Conservation (phyloP, 1,140 invertebrate species). For the Drosophila triauraria region DNA sequence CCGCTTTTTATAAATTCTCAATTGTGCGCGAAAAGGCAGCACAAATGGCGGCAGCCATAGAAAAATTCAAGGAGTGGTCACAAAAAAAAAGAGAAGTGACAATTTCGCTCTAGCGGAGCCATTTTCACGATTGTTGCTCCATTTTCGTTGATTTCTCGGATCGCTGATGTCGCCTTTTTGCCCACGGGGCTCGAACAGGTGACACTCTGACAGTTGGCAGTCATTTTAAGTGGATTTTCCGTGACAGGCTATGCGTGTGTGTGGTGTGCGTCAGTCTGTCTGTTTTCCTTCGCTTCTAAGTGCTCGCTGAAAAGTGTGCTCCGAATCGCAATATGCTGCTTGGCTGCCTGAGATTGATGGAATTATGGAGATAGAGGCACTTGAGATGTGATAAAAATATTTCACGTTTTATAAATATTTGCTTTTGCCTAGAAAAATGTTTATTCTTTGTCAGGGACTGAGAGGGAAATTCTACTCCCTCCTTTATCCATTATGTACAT, state of each 20-base stretch:
- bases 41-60: constrained; percentile 17
- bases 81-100: constrained; percentile 35
- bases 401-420: neutral
- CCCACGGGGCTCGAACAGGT: constrained; percentile 54
- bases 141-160: constrained; percentile 36
- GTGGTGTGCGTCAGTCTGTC: constrained; percentile 8
- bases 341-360: neutral
- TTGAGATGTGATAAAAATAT: neutral
- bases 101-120: constrained; percentile 49
- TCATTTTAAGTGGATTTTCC: constrained; percentile 75
- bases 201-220: constrained; percentile 70
- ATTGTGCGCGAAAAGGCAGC: constrained; percentile 55
- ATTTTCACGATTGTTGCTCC: constrained; percentile 66
- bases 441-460: neutral
- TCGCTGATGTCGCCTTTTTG: constrained; percentile 22
- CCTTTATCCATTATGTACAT: neutral
- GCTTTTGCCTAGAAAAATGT: neutral
- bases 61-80: constrained; percentile 18
- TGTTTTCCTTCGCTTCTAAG: neutral
- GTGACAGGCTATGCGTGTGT: constrained; percentile 62
- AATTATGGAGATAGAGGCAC: constrained; percentile 7
- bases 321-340: constrained; percentile 24
- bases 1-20: constrained; percentile 78
- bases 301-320: constrained; percentile 35
- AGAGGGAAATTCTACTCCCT: neutral